phyloP scores from a whole-genome alignment of 2,113 vertebrate species.

The Burhinus oedicnemus region DNA sequence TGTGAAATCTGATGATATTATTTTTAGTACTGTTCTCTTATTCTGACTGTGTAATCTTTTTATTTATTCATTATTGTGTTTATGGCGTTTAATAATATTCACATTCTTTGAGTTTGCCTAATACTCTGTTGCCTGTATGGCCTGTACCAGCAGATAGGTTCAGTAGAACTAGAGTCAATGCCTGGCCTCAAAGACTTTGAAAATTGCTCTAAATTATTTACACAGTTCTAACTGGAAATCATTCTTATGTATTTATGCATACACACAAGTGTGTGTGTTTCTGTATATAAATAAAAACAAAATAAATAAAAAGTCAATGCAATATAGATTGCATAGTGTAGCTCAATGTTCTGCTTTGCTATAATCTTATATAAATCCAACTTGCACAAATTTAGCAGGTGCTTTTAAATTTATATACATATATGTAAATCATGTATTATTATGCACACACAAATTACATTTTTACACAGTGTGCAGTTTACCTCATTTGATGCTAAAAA shows the following conservation, averaged over 20 bases:
- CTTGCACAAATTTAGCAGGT: conserved; percentile 21
- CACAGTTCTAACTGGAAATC: conserved; percentile 26
- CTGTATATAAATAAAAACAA: conserved; percentile 39
- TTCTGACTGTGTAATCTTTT: background rate
- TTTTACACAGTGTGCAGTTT: background rate
- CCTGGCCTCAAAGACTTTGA: background rate
- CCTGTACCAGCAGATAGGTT: background rate
- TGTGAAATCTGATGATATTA: background rate
- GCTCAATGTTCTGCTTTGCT: background rate
- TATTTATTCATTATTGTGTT: background rate
- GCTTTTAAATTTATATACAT: conserved; percentile 17
- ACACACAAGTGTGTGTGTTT: background rate
- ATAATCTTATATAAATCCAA: conserved; percentile 24
- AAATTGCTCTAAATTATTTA: conserved; percentile 26
- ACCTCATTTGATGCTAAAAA: conserved; percentile 8
- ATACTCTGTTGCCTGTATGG: background rate
- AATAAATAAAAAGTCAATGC: conserved; percentile 42
- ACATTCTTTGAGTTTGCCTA: background rate
- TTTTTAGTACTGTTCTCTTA: background rate
- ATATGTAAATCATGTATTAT: conserved; percentile 33
- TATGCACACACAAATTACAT: conserved; percentile 28
- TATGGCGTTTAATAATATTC: background rate
- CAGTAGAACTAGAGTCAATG: background rate
- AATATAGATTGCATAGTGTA: conserved; percentile 5
- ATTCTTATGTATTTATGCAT: conserved; percentile 25